These are phyloP conservation scores for Gryon sp. DNA, from an alignment of 1,140 invertebrate genomes.

Conservation along the genomic window DNA sequence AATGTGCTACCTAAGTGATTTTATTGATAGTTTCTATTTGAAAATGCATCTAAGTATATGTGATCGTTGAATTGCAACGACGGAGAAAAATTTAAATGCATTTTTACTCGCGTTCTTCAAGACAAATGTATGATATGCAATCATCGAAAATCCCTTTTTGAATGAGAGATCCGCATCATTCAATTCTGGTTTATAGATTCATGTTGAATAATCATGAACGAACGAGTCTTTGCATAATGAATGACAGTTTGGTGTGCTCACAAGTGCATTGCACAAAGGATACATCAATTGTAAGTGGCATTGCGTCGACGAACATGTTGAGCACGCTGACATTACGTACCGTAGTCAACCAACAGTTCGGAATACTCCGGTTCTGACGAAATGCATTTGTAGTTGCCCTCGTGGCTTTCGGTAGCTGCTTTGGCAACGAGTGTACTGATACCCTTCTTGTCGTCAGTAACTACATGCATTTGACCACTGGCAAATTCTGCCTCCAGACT, in stretches of 20 bases:
- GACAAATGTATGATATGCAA: background rate
- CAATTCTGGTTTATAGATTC: slow-evolving; percentile 25
- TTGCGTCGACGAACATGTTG: slow-evolving; percentile 12
- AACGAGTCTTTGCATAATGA: slow-evolving; percentile 37
- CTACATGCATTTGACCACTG: slow-evolving; percentile 66
- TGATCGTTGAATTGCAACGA: too few species aligned
- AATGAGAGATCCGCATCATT: background rate
- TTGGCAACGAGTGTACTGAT: slow-evolving; percentile 63
- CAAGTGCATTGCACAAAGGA: slow-evolving; percentile 36
- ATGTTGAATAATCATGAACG: slow-evolving; percentile 43
- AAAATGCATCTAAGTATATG: too few species aligned
- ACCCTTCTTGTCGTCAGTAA: slow-evolving; percentile 15
- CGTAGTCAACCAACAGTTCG: slow-evolving; percentile 69
- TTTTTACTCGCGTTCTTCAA: too few species aligned
- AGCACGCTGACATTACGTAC: slow-evolving; percentile 67
- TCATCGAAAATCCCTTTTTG: background rate
- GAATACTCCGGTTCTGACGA: slow-evolving; percentile 51
- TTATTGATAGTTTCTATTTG: too few species aligned
- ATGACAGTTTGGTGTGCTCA: slow-evolving; percentile 27
- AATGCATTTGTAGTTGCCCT: slow-evolving; percentile 74
- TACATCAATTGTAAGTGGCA: slow-evolving; percentile 43
- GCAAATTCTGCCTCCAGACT: slow-evolving; percentile 67
- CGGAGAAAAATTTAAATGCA: too few species aligned
- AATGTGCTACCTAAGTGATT: too few species aligned
- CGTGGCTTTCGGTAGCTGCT: slow-evolving; percentile 68